Percentiles rank a stretch among this genome's conserved stretches.
Conservation (phyloP, 2,888 invertebrate species). For the Andrena bicolor region DNA sequence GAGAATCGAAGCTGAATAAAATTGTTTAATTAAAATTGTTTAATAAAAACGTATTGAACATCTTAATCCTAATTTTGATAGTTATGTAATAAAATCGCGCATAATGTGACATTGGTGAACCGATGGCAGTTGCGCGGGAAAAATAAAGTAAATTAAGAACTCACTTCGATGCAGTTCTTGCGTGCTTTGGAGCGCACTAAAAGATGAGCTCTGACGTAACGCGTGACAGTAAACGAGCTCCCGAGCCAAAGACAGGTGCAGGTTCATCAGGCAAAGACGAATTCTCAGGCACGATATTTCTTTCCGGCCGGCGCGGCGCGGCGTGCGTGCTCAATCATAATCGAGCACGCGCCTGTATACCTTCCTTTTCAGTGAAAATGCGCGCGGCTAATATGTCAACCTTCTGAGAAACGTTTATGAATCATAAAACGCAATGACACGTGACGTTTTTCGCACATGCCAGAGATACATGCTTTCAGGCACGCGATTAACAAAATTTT, state of each 20-base stretch:
- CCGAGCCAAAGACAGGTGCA: constrained; percentile 71
- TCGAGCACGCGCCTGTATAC: constrained; percentile 54
- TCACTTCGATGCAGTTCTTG: background rate
- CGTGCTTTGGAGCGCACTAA: constrained; percentile 23
- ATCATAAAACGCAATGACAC: constrained; percentile 5
- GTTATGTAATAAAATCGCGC: background rate
- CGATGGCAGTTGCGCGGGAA: background rate
- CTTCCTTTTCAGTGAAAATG: constrained; percentile 35
- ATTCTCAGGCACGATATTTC: constrained; percentile 71
- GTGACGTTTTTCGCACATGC: background rate
- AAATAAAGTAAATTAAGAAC: too few relatives aligned
- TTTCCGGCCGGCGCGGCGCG: constrained; percentile 44
- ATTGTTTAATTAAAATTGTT: too few relatives aligned
- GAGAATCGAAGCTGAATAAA: too few relatives aligned
- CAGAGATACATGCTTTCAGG: too few relatives aligned
- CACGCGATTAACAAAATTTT: background rate
- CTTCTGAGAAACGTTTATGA: constrained; percentile 37
- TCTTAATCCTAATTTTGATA: too few relatives aligned
- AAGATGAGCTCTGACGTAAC: constrained; percentile 70
- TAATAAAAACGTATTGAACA: too few relatives aligned
- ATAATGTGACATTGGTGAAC: background rate
- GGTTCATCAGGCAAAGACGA: constrained; percentile 72
- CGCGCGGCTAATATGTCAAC: constrained; percentile 25
- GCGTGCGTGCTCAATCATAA: constrained; percentile 58
- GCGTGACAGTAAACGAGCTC: constrained; percentile 71